Conservation (phyloP, 2,888 invertebrate species). For the Apamea crenata region DNA sequence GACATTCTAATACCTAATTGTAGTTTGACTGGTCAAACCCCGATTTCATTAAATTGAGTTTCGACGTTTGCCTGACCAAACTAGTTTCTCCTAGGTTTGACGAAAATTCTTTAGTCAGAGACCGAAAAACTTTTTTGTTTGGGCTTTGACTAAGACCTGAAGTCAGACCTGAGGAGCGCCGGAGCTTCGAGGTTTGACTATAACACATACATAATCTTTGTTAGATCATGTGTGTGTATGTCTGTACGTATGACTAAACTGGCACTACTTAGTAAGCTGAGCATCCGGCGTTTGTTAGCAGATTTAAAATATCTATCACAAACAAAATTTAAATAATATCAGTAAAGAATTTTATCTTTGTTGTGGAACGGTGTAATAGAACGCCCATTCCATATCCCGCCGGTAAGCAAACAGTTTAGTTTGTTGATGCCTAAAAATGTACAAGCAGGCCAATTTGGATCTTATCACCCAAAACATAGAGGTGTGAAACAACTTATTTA, state of each 20-base stretch:
- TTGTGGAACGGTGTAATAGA: constrained; percentile 63
- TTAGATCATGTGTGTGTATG: too few species aligned
- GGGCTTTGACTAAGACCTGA: too few species aligned
- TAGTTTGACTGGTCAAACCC: too few species aligned
- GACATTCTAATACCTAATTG: too few species aligned
- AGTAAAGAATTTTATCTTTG: constrained; percentile 25
- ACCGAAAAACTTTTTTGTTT: too few species aligned
- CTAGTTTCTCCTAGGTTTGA: too few species aligned
- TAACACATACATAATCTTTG: too few species aligned
- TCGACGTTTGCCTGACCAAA: too few species aligned
- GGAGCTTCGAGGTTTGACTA: too few species aligned
- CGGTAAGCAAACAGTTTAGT: constrained; percentile 72
- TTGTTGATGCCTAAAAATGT: constrained; percentile 64
- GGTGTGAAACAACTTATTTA: constrained; percentile 36
- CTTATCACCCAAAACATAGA: constrained; percentile 22
- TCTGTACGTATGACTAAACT: background rate
- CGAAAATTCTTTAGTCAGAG: too few species aligned
- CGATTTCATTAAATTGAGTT: too few species aligned
- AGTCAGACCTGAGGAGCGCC: too few species aligned
- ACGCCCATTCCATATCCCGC: constrained; percentile 67
- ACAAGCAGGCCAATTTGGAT: constrained; percentile 58
- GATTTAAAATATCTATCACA: constrained; percentile 8
- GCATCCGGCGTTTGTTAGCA: background rate
- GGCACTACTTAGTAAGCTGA: background rate
- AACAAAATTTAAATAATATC: constrained; percentile 21